These are phyloP conservation scores for Protobothrops mucrosquamatus DNA, from an alignment of 2,113 vertebrate species.

Conservation along the genomic window DNA sequence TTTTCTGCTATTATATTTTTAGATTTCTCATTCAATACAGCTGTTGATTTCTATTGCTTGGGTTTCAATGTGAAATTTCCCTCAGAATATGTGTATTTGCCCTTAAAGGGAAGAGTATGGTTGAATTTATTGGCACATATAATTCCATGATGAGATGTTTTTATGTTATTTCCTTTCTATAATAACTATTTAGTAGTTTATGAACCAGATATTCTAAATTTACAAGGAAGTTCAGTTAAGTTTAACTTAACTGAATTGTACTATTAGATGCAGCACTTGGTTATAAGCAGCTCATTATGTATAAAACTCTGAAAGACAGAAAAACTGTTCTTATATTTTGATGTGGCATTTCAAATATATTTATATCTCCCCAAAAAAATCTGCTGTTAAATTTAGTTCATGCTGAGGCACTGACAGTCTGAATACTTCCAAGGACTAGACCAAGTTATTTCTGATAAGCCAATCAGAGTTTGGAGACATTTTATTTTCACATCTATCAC, in stretches of 20 bases:
- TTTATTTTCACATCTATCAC: background rate
- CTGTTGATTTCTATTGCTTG: background rate
- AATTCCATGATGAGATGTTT: constrained; percentile 10
- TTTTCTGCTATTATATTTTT: background rate
- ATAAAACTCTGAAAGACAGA: constrained; percentile 34
- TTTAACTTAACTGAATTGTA: constrained; percentile 48
- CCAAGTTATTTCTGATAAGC: background rate
- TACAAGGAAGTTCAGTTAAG: constrained; percentile 33
- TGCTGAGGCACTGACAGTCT: constrained; percentile 7
- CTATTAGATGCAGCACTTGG: constrained; percentile 51
- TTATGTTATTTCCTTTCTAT: background rate
- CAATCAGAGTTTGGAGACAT: background rate
- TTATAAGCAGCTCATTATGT: constrained; percentile 7
- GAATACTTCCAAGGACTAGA: background rate
- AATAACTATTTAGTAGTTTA: constrained; percentile 20
- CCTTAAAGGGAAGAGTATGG: background rate
- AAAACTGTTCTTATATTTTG: constrained; percentile 18
- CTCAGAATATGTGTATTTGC: background rate
- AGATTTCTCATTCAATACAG: background rate
- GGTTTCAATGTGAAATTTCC: background rate
- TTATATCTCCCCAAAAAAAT: constrained; percentile 34
- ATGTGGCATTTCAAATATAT: constrained; percentile 48
- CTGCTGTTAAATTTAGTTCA: constrained; percentile 31
- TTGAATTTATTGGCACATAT: constrained; percentile 2
- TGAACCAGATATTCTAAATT: constrained; percentile 29